These are phyloP conservation scores for Mormyrops attenuatus DNA, from an alignment of 2,797 vertebrate species.

Conservation along the genomic window DNA sequence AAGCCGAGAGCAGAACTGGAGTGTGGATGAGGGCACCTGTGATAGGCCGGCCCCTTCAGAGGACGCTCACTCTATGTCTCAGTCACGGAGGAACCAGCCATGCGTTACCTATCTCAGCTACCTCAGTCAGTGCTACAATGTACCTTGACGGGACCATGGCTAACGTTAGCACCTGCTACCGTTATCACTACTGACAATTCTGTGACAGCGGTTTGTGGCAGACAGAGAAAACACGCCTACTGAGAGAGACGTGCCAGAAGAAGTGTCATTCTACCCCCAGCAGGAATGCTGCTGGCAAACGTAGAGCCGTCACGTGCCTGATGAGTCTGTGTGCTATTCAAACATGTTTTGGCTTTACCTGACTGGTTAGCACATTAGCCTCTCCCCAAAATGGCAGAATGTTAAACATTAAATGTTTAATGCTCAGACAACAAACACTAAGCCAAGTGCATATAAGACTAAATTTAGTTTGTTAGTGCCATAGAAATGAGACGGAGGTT, in stretches of 20 bases:
- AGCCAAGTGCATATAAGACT: background rate
- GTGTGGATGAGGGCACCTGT: background rate
- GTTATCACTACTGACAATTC: background rate
- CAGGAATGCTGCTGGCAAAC: background rate
- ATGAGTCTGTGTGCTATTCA: background rate
- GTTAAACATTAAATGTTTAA: background rate
- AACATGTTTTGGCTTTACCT: background rate
- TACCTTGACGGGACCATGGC: background rate
- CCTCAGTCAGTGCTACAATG: background rate
- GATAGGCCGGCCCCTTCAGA: background rate
- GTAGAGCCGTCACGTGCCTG: no score
- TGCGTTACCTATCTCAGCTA: background rate
- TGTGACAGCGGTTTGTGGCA: background rate
- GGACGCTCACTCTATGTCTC: background rate
- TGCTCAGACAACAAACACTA: background rate
- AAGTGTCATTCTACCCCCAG: no score
- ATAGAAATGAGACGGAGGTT: background rate
- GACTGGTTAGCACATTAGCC: background rate
- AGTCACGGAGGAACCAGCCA: background rate
- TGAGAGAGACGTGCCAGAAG: background rate
- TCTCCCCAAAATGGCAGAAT: background rate
- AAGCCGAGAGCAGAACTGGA: background rate
- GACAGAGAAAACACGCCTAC: background rate
- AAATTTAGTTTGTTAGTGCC: background rate
- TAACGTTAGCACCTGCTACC: background rate